phyloP scores from a whole-genome alignment of 2,888 invertebrate genomes.

The Macrosoma leucophasiata region DNA sequence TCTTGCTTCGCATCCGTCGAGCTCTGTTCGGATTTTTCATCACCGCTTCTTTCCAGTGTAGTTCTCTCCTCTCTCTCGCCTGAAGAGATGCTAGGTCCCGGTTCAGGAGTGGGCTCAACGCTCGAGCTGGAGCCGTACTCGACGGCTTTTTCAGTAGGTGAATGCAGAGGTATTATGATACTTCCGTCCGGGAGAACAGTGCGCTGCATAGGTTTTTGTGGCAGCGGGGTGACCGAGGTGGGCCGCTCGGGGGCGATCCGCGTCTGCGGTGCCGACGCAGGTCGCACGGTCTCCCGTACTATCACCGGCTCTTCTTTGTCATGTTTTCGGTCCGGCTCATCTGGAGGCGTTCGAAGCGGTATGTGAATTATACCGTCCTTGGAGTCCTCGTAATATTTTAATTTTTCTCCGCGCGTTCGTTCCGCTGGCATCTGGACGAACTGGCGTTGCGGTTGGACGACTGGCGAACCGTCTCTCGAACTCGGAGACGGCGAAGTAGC shows the following conservation, averaged over 20 bases:
- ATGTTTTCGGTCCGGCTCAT: constrained; percentile 67
- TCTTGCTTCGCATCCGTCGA: not conserved
- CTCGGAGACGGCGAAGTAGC: constrained; percentile 49
- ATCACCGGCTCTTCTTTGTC: constrained; percentile 27
- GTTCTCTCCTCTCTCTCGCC: constrained; percentile 12
- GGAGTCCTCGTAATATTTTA: constrained; percentile 79
- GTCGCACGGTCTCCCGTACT: constrained; percentile 29
- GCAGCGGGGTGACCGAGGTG: constrained; percentile 33
- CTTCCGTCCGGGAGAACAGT: constrained; percentile 74
- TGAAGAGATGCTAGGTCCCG: constrained; percentile 5
- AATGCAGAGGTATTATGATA: constrained; percentile 72
- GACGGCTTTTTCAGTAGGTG: constrained; percentile 55
- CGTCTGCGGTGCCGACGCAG: constrained; percentile 36
- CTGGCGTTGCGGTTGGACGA: constrained; percentile 38
- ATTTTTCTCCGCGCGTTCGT: constrained; percentile 40
- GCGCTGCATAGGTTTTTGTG: constrained; percentile 51
- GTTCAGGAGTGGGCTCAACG: constrained; percentile 9
- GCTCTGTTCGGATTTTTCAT: constrained; percentile 15
- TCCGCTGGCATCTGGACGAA: constrained; percentile 42
- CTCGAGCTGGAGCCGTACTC: constrained; percentile 21
- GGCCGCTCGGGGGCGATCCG: constrained; percentile 33
- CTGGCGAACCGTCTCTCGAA: constrained; percentile 53
- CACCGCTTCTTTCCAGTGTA: constrained; percentile 10
- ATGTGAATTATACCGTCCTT: constrained; percentile 81
- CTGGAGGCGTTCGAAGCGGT: constrained; percentile 84